Percentiles rank a stretch among this genome's conserved stretches.
These are phyloP conservation scores for Caenorhabditis auriculariae DNA, from an alignment of 2,888 invertebrate species.

Conservation along the genomic window DNA sequence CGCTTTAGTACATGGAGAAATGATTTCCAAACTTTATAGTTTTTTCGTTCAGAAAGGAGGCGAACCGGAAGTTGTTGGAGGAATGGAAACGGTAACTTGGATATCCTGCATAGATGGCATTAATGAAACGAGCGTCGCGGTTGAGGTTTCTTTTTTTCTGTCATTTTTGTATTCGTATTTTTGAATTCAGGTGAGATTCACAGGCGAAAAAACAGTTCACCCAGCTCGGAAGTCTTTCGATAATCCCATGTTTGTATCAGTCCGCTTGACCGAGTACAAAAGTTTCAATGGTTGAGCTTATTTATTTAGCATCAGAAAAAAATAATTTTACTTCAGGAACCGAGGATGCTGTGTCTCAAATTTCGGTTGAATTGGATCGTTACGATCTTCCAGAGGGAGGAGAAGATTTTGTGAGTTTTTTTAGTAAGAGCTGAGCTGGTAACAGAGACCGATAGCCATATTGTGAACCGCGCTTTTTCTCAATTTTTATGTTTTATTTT, in stretches of 20 bases:
- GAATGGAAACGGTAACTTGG: constrained; percentile 11
- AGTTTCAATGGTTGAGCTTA: constrained; percentile 5
- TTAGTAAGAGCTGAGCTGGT: too few species aligned
- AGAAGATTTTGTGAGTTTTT: constrained; percentile 1
- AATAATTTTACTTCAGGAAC: background rate
- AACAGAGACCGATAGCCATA: too few species aligned
- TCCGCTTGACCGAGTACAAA: constrained; percentile 14
- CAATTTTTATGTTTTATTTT: too few species aligned
- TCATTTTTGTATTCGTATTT: background rate
- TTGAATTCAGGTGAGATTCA: constrained; percentile 13
- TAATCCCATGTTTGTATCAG: constrained; percentile 18
- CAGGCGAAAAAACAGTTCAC: constrained; percentile 10
- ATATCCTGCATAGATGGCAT: constrained; percentile 12
- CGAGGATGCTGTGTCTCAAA: constrained; percentile 7
- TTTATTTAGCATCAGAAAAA: background rate
- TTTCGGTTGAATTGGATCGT: constrained; percentile 17
- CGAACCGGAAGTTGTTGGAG: constrained; percentile 23
- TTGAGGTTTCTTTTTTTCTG: background rate
- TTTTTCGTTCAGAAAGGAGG: too few species aligned
- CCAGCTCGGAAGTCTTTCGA: constrained; percentile 5
- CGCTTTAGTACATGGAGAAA: too few species aligned
- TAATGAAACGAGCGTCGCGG: constrained; percentile 4
- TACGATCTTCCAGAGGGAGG: constrained; percentile 11
- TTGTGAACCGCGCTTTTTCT: too few species aligned
- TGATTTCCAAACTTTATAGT: too few species aligned